A percentile compares a stretch with the other conserved stretches of the same genome.
Conservation (phyloP, 2,113 vertebrate species). For the Mobula hypostoma region DNA sequence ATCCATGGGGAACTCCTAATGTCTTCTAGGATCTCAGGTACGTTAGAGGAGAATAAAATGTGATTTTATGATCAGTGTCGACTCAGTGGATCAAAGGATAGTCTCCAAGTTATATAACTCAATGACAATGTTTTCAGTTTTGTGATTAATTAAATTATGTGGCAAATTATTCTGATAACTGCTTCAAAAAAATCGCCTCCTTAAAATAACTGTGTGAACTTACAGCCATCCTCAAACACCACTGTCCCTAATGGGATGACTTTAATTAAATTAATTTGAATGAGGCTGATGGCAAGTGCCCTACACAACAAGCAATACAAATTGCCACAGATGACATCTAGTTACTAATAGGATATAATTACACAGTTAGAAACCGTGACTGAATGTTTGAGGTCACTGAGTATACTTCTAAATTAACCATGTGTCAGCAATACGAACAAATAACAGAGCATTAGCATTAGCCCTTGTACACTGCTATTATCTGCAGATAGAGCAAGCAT, state of each 20-base stretch:
- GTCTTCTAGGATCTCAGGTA: too few relatives aligned
- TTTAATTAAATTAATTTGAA: slow-evolving; percentile 17
- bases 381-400: slow-evolving; percentile 16
- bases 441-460: background rate
- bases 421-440: background rate
- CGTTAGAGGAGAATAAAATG: too few relatives aligned
- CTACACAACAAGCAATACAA: background rate
- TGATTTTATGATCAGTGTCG: too few relatives aligned
- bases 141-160: background rate
- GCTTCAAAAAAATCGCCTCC: background rate
- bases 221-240: background rate
- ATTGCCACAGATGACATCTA: slow-evolving; percentile 11
- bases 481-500: background rate
- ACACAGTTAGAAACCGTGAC: background rate
- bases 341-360: slow-evolving; percentile 20
- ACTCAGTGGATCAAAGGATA: too few relatives aligned
- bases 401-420: background rate
- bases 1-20: too few relatives aligned
- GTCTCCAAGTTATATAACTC: too few relatives aligned
- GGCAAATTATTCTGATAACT: background rate
- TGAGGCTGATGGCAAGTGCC: background rate
- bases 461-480: background rate
- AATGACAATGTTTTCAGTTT: background rate
- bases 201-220: background rate
- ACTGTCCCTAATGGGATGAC: background rate